Base-by-base conservation (phyloP, 2,113 vertebrate genomes). In the Psilopsiagon aurifrons region DNA sequence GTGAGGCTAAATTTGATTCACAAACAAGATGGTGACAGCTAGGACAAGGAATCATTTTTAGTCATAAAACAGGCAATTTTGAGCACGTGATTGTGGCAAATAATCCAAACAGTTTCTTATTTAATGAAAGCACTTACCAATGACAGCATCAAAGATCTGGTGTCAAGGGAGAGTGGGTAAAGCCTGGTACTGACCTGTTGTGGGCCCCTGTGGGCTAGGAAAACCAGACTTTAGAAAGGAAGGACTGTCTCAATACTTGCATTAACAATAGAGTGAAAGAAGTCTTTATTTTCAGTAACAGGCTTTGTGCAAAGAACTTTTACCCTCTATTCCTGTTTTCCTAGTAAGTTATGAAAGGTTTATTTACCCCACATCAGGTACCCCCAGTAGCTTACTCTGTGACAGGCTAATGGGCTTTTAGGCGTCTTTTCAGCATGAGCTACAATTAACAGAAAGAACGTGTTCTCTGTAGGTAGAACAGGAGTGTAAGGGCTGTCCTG, bases 1-100 rank as follows among this genome's bases (percentile, higher is more conserved):
- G 86, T 77, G 67, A 46, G 43, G 22, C 55, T 86, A 63, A 97
- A 93, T 59, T 75, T 70, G 29, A 68, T 86, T 80, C 87, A 69
- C 46, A 52, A 88, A 57, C n/a, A 41, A 55, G 47, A 90, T 47
- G 87, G 81, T 81, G 91, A 96, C 91, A 91, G 78, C 75, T 55
- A 60, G 68, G 89, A 92, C 87, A 94, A 92, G 90, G 37, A 24
- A 68, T 51, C 47, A 35, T 24, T 95, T 95, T 88, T 89, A 31
- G 25, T 47, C 73, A 39, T 92, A 78, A 91, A 77, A 37, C 35
- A 81, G 64, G 43, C 39, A 39, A 52, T 91, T 81, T 44, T 57
- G 85, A 88, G 44, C 39, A 64, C 0, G 0, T 64, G 76, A 74
- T 60, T 68, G 39, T 44, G 51, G 85, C 60, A 86, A 78, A 85